These are phyloP conservation scores for Drosophila chauvacae DNA, from an alignment of 1,140 invertebrate species.

Conservation along the genomic window DNA sequence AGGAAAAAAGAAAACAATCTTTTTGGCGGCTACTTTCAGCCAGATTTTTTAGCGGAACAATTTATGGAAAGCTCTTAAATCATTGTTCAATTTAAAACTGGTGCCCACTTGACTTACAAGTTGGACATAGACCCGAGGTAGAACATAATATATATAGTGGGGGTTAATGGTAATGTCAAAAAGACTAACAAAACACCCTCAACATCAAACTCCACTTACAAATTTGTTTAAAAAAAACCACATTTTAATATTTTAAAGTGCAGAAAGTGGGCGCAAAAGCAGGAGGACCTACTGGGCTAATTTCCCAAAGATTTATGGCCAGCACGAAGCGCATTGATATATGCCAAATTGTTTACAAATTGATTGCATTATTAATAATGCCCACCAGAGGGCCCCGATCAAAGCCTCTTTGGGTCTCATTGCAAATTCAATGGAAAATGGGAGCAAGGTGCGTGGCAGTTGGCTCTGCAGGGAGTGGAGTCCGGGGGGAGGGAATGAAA, in stretches of 20 bases:
- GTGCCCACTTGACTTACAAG: neutral
- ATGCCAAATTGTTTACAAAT: constrained; percentile 82
- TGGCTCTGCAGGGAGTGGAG: neutral
- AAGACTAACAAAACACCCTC: neutral
- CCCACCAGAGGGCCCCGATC: constrained; percentile 43
- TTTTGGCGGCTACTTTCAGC: constrained; percentile 4
- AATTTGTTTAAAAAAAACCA: neutral
- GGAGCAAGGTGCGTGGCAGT: constrained; percentile 28
- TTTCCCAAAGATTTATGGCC: constrained; percentile 74
- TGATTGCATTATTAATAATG: constrained; percentile 82
- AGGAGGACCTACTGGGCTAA: constrained; percentile 44
- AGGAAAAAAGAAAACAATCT: constrained; percentile 26
- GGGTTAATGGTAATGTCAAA: neutral
- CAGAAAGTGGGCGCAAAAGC: neutral
- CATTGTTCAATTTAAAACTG: constrained; percentile 21
- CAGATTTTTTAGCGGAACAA: neutral
- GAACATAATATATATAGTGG: neutral
- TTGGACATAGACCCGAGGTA: neutral
- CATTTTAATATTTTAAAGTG: constrained; percentile 33
- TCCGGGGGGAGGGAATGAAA: constrained; percentile 14
- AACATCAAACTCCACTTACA: neutral
- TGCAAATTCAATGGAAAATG: constrained; percentile 59
- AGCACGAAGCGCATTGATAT: constrained; percentile 77
- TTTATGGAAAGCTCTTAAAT: constrained; percentile 9
- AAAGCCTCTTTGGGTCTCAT: constrained; percentile 52